Conservation (phyloP, 2,797 vertebrate genomes). For the Artibeus jamaicensis region DNA sequence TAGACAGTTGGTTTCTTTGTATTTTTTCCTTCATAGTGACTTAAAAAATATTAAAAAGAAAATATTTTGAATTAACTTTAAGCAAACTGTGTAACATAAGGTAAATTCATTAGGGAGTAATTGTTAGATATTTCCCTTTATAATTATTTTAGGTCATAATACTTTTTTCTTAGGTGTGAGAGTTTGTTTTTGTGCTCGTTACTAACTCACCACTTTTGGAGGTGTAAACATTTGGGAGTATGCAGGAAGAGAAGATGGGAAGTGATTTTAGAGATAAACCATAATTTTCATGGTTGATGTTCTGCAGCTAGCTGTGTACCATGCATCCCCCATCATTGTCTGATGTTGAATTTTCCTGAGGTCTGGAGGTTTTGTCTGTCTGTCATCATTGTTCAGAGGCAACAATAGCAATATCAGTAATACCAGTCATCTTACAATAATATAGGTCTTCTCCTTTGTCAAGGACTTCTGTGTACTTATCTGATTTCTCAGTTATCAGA, state of each 20-base stretch:
- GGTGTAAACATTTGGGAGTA: background rate
- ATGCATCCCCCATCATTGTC: background rate
- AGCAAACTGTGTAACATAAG: background rate
- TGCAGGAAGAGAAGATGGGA: background rate
- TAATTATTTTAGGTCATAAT: background rate
- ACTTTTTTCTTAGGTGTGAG: background rate
- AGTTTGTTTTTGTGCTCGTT: background rate
- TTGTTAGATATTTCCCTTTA: background rate
- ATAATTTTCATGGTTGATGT: background rate
- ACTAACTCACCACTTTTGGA: background rate
- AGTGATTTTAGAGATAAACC: background rate
- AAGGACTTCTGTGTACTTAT: conserved; percentile 21
- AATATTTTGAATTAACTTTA: conserved; percentile 33
- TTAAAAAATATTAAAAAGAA: conserved; percentile 5
- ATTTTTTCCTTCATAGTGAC: conserved; percentile 9
- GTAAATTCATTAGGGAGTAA: background rate
- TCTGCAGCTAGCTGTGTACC: background rate
- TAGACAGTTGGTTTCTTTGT: background rate
- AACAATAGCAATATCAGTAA: background rate
- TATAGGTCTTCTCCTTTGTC: conserved; percentile 32
- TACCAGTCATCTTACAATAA: background rate
- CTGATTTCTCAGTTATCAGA: background rate
- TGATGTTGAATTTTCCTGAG: background rate
- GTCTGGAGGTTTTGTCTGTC: conserved; percentile 22
- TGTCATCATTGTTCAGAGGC: background rate